phyloP scores from a whole-genome alignment of 2,113 vertebrate species.

The Ranitomeya imitator region DNA sequence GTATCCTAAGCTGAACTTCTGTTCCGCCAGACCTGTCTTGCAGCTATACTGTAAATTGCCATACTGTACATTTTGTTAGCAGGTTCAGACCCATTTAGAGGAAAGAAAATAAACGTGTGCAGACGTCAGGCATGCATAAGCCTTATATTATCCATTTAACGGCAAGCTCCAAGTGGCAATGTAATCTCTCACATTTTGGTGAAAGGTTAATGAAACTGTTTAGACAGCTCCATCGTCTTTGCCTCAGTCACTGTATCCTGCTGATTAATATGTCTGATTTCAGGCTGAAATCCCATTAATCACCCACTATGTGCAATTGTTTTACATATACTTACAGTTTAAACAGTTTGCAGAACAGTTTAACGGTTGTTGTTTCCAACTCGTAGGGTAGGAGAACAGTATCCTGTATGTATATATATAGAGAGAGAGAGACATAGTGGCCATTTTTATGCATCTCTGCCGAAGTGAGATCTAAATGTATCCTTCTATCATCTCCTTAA shows the following conservation, averaged over 20 bases:
- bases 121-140: constrained; percentile 43
- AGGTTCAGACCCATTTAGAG: constrained; percentile 42
- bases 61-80: constrained; percentile 48
- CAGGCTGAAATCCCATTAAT: constrained; percentile 66
- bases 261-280: constrained; percentile 71
- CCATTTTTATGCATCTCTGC: constrained; percentile 13
- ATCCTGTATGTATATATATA: neutral
- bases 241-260: constrained; percentile 62
- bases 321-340: constrained; percentile 33
- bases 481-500: constrained; percentile 40
- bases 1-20: constrained; percentile 56
- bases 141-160: constrained; percentile 48
- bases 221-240: constrained; percentile 66
- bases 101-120: constrained; percentile 51
- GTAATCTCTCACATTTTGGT: constrained; percentile 64
- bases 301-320: constrained; percentile 65
- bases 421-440: neutral
- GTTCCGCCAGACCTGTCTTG: constrained; percentile 43
- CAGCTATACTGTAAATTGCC: constrained; percentile 55
- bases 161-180: constrained; percentile 48
- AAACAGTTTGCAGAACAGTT: neutral
- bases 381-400: neutral
- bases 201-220: constrained; percentile 74
- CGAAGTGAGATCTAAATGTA: constrained; percentile 16
- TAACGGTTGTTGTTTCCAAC: neutral